These are phyloP conservation scores for Anableps anableps DNA, from an alignment of 2,797 vertebrate species.

Conservation along the genomic window DNA sequence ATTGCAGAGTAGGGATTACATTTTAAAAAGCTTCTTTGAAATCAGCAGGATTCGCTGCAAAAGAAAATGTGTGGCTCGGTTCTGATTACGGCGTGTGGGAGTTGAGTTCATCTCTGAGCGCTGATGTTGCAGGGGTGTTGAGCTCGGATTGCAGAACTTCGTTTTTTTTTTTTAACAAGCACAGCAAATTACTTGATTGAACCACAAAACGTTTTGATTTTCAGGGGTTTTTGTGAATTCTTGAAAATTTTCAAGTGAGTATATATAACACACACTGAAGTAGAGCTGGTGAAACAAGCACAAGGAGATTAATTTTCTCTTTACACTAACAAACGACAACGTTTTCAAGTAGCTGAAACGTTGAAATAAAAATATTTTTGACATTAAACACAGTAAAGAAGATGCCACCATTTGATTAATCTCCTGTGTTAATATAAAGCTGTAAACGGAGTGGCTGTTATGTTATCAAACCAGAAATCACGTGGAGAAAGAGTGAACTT, in stretches of 20 bases:
- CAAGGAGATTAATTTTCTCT: neutral
- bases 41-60: conserved; percentile 24
- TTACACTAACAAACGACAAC: neutral
- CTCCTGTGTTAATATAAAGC: neutral
- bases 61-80: conserved; percentile 27
- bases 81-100: conserved; percentile 57
- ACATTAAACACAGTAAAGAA: neutral
- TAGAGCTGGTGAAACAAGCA: neutral
- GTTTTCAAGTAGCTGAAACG: neutral
- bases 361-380: neutral
- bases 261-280: neutral
- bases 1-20: conserved; percentile 8
- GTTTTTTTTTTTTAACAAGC: conserved; percentile 22
- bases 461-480: neutral
- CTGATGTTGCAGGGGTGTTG: conserved; percentile 41
- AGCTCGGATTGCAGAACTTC: conserved; percentile 48
- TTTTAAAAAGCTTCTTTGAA: conserved; percentile 11
- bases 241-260: neutral
- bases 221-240: neutral
- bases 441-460: neutral
- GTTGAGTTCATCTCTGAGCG: conserved; percentile 40
- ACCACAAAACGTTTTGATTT: neutral
- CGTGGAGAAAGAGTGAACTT: neutral
- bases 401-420: neutral
- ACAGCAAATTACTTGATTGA: conserved; percentile 10